Evolutionary conservation across 2,888 invertebrate genomes (phyloP), one percentile per base, ranked within the genome.

Genomic region (Drosophila antonietae): DNA sequence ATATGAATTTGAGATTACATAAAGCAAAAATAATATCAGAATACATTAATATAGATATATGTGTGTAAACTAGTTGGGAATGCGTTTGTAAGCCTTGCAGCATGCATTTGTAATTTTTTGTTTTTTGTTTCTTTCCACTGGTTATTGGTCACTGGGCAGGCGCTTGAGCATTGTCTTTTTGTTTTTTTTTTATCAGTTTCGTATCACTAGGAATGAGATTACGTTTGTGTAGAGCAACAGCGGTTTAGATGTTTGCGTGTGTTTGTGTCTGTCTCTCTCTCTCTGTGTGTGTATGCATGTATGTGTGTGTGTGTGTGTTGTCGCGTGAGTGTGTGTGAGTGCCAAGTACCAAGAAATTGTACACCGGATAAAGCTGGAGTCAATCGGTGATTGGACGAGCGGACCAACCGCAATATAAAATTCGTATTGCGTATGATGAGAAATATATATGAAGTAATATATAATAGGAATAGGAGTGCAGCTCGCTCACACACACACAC

Each of bases 191-290:
- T 37, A 46, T 49, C 20, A 20, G 37, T 58, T 56, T 37, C n/a
- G 65, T 71, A 75, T 75, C 80, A 80, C 52, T 74, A 47, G 66
- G 61, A 18, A 73, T 80, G 77, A 81, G 77, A 80, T 68, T 66
- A 53, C 62, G 63, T 66, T 55, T 28, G 39, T 55, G 63, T 52
- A 63, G 59, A 60, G 52, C 52, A 78, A 67, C 56, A 53, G 56
- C 56, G 51, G 46, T 15, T 58, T 18, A 57, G 47, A 71, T 58
- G 23, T 51, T 37, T 28, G 28, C 28, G 28, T 28, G 28, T 28
- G 28, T 28, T 28, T 28, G 28, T 28, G 28, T 28, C 28, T 28
- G 5, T 28, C 28, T 39, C 37, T 39, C 6, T 31, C 14, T 43
- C 37, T 59, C 10, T 59, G 51, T 67, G 37, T 53, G 14, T 52